Evolutionary conservation across 1,140 invertebrate genomes (phyloP).

Genomic region (Monochamus saltuarius): DNA sequence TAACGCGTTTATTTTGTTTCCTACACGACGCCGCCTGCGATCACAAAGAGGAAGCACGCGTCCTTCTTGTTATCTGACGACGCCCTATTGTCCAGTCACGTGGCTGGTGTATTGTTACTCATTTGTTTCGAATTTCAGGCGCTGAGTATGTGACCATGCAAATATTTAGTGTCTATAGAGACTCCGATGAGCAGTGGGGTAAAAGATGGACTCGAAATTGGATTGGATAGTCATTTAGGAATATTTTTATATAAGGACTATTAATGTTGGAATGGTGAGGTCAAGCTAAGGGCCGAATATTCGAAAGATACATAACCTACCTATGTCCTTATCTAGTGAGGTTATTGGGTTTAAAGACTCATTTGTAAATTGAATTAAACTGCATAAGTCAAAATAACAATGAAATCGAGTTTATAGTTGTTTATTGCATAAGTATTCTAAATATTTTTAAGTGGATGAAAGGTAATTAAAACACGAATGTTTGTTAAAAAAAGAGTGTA

Average conservation of each 20-base stretch:
- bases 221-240: no score
- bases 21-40: conserved; percentile 6
- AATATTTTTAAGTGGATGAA: no score
- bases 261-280: neutral
- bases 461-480: no score
- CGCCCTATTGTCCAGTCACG: conserved; percentile 16
- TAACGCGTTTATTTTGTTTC: conserved; percentile 19
- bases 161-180: conserved; percentile 5
- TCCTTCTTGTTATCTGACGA: conserved; percentile 16
- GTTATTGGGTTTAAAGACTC: no score
- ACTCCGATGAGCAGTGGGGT: neutral
- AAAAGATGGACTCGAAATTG: conserved; percentile 1
- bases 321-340: neutral
- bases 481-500: no score
- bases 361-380: no score
- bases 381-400: no score
- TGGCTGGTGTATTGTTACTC: conserved; percentile 20
- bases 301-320: no score
- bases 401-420: no score
- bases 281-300: neutral
- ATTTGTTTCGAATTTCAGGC: conserved; percentile 18
- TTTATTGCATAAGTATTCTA: no score
- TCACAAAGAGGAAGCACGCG: conserved; percentile 17
- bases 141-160: conserved; percentile 13
- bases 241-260: neutral